Evolutionary conservation across 2,113 vertebrate genomes (phyloP).

Genomic region (Cryptotis parvus): DNA sequence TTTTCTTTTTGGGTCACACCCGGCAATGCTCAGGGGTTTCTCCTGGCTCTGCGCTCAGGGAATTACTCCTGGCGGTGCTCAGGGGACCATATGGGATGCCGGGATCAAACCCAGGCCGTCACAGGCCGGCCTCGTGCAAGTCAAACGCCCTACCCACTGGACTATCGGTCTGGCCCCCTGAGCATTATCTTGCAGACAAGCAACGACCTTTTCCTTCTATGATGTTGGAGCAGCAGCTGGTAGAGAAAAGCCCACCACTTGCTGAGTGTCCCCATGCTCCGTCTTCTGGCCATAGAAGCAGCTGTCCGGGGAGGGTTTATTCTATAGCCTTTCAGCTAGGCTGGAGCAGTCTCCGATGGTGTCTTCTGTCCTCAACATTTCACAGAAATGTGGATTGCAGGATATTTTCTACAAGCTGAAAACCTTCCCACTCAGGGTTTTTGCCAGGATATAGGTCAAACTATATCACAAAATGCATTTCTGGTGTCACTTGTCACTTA

Average conservation of each 20-base stretch:
- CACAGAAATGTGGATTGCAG: not conserved
- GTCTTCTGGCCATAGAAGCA: not conserved
- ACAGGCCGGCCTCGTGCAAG: too few species aligned
- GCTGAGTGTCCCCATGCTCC: fast-evolving
- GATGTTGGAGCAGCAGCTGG: not conserved
- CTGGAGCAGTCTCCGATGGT: not conserved
- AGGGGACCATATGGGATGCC: too few species aligned
- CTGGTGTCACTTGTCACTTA: too few species aligned
- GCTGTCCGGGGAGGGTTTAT: not conserved
- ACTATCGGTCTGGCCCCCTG: too few species aligned
- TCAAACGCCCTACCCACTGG: too few species aligned
- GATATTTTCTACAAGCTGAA: not conserved
- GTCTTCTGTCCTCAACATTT: not conserved
- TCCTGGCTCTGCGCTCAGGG: too few species aligned
- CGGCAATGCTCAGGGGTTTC: too few species aligned
- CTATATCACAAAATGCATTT: not conserved
- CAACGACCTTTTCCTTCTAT: not conserved
- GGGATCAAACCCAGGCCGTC: too few species aligned
- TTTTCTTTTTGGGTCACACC: too few species aligned
- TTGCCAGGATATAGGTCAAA: not conserved
- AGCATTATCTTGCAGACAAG: not conserved
- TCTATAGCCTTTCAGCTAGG: not conserved
- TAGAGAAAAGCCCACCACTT: not conserved
- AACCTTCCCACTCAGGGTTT: not conserved
- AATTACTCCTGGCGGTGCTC: too few species aligned